Evolutionary conservation across 2,888 invertebrate genomes (phyloP).

Genomic region (Neoascia interrupta): DNA sequence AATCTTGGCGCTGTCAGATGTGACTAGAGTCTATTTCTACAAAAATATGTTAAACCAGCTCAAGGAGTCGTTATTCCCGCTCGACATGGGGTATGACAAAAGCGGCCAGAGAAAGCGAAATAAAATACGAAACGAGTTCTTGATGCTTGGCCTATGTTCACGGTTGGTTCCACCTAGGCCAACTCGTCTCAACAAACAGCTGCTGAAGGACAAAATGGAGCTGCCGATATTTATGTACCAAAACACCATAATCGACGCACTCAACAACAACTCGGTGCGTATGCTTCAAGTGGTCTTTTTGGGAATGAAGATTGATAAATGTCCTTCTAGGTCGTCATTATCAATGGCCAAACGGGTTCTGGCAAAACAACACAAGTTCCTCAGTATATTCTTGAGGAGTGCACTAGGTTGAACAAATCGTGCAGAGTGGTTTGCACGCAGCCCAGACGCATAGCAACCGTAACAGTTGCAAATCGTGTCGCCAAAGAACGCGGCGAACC

Average conservation of each 20-base stretch:
- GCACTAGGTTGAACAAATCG: slow-evolving; percentile 82
- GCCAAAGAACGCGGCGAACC: slow-evolving; percentile 86
- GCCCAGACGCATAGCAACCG: slow-evolving; percentile 94
- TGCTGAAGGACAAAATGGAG: slow-evolving; percentile 71
- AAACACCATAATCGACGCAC: slow-evolving; percentile 66
- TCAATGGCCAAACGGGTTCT: slow-evolving; percentile 93
- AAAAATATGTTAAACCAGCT: slow-evolving; percentile 58
- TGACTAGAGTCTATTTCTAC: slow-evolving; percentile 49
- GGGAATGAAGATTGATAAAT: background rate
- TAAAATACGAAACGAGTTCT: slow-evolving; percentile 69
- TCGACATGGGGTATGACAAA: slow-evolving; percentile 1
- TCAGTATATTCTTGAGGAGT: slow-evolving; percentile 91
- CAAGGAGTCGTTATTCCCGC: slow-evolving; percentile 22
- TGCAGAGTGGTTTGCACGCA: slow-evolving; percentile 96
- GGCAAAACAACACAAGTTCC: slow-evolving; percentile 98
- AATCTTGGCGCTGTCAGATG: slow-evolving; percentile 63
- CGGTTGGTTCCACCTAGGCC: slow-evolving; percentile 73
- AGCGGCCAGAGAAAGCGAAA: slow-evolving; percentile 8
- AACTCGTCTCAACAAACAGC: slow-evolving; percentile 28
- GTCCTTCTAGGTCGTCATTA: slow-evolving; percentile 83
- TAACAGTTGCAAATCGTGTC: slow-evolving; percentile 92
- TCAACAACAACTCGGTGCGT: slow-evolving; percentile 73
- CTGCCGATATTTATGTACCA: slow-evolving; percentile 74
- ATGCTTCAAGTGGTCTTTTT: background rate
- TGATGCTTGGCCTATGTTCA: slow-evolving; percentile 69